These are phyloP conservation scores for Alosa alosa DNA, from an alignment of 2,113 vertebrate genomes.

Conservation along the genomic window DNA sequence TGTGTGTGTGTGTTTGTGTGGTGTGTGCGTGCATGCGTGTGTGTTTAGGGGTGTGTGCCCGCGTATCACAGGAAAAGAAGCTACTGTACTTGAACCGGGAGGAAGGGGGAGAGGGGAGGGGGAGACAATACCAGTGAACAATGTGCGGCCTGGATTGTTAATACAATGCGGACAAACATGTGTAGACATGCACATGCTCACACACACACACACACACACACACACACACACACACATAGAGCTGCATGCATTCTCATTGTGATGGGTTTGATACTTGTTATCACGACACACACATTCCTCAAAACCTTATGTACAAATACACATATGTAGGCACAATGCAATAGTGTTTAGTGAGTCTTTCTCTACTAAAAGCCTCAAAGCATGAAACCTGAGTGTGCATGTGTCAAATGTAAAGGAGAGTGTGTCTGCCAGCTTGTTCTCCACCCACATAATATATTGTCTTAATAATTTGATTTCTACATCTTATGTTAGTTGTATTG, in stretches of 20 bases:
- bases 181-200: conserved; percentile 10
- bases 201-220: conserved; percentile 27
- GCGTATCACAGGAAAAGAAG: conserved; percentile 7
- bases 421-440: not conserved
- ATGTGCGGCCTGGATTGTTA: conserved; percentile 37
- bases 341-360: not conserved
- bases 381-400: not conserved
- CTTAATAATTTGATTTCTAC: not conserved
- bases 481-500: not conserved
- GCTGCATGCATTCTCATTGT: not conserved
- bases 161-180: not conserved
- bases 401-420: not conserved
- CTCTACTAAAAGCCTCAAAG: no score
- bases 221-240: conserved; percentile 8
- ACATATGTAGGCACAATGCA: no score
- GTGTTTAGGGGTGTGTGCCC: not conserved
- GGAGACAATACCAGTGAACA: conserved; percentile 53
- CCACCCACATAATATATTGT: not conserved
- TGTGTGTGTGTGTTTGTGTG: conserved; percentile 12
- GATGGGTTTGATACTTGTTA: not conserved
- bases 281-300: not conserved
- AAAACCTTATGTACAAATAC: not conserved
- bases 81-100: conserved; percentile 6
- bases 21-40: not conserved
- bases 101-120: conserved; percentile 38